phyloP scores from a whole-genome alignment of 2,888 invertebrate genomes.

The Serripes groenlandicus region DNA sequence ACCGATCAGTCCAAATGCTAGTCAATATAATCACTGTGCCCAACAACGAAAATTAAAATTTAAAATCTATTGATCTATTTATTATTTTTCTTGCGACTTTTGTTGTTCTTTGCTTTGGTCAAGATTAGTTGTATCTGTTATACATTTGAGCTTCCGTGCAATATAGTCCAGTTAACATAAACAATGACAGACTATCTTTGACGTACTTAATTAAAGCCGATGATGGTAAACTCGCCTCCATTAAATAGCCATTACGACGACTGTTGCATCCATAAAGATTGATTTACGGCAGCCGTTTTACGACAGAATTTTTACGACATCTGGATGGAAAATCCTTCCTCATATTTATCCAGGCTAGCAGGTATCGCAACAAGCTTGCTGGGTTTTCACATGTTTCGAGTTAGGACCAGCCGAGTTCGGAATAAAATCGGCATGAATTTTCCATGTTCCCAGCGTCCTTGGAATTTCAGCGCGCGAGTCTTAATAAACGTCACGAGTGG shows the following conservation, averaged over 20 bases:
- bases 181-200: background rate
- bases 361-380: conserved; percentile 33
- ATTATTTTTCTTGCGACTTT: too few relatives aligned
- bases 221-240: conserved; percentile 20
- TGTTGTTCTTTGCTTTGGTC: too few relatives aligned
- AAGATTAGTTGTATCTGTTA: too few relatives aligned
- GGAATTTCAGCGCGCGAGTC: conserved; percentile 19
- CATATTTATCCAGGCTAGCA: conserved; percentile 2
- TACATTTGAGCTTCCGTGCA: too few relatives aligned
- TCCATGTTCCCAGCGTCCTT: conserved; percentile 40
- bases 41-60: too few relatives aligned
- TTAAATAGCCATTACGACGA: conserved; percentile 42
- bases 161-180: too few relatives aligned
- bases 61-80: too few relatives aligned
- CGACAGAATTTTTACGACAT: conserved; percentile 45
- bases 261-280: conserved; percentile 46
- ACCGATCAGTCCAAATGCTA: too few relatives aligned
- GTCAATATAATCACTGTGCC: too few relatives aligned
- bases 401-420: conserved; percentile 37
- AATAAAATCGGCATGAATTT: conserved; percentile 50
- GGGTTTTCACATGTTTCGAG: conserved; percentile 52
- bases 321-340: conserved; percentile 16
- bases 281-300: conserved; percentile 44
- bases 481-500: background rate
- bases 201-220: conserved; percentile 5